These are phyloP conservation scores for Yponomeuta evonymella DNA, from an alignment of 2,888 invertebrate species.

Conservation along the genomic window DNA sequence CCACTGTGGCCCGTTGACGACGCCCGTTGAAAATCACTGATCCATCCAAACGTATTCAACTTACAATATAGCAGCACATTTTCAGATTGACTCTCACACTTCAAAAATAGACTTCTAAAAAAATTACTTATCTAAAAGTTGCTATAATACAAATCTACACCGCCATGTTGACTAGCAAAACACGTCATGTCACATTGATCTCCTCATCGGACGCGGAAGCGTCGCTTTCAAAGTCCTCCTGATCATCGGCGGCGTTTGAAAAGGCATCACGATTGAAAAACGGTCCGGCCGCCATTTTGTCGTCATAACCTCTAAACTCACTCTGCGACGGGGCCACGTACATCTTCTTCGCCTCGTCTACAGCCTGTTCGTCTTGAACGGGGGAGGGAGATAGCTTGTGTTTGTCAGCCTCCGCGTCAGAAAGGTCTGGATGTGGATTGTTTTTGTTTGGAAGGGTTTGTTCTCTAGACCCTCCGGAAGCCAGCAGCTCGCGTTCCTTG, in stretches of 20 bases:
- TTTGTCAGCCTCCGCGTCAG: constrained; percentile 90
- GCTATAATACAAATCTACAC: constrained; percentile 17
- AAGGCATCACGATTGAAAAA: constrained; percentile 49
- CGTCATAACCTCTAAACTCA: constrained; percentile 48
- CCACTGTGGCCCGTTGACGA: too few species aligned
- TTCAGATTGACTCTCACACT: too few species aligned
- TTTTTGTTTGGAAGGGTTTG: constrained; percentile 97
- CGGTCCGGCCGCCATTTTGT: constrained; percentile 49
- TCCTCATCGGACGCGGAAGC: constrained; percentile 86
- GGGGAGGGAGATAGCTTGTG: constrained; percentile 80
- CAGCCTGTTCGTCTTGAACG: constrained; percentile 41
- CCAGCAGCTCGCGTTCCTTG: constrained; percentile 95
- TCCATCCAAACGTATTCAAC: too few species aligned
- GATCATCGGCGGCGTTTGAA: constrained; percentile 57
- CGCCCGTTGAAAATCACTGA: too few species aligned
- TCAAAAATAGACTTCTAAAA: too few species aligned
- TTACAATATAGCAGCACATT: too few species aligned
- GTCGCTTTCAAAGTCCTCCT: constrained; percentile 66
- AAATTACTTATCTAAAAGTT: not conserved
- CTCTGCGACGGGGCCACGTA: constrained; percentile 50
- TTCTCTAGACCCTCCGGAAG: constrained; percentile 94
- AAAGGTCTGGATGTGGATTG: constrained; percentile 96
- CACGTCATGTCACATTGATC: constrained; percentile 91
- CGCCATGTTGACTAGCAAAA: constrained; percentile 31
- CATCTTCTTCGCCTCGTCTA: constrained; percentile 45